phyloP scores from a whole-genome alignment of 2,888 invertebrate species.

The Cerceris rybyensis region DNA sequence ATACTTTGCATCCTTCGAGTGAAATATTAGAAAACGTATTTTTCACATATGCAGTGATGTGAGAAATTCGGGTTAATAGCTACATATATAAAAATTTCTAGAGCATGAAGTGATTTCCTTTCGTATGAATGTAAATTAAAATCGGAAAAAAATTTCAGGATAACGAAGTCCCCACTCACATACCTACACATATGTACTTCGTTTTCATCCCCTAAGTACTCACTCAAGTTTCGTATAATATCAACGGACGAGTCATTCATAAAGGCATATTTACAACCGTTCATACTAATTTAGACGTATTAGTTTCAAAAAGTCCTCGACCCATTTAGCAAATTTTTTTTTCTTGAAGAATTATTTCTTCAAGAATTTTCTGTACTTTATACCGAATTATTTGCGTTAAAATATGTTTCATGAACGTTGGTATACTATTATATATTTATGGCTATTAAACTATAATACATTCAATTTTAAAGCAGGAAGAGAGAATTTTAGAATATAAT shows the following conservation, averaged over 20 bases:
- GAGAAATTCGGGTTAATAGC: conserved; percentile 39
- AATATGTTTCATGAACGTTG: no score
- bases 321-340: neutral
- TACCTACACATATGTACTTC: conserved; percentile 1
- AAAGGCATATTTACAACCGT: neutral
- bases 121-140: conserved; percentile 45
- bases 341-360: no score
- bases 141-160: conserved; percentile 39
- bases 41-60: conserved; percentile 15
- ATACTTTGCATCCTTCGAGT: neutral
- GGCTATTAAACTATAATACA: no score
- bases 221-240: conserved; percentile 35
- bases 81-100: conserved; percentile 14
- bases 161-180: conserved; percentile 44
- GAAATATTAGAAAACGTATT: conserved; percentile 12
- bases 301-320: neutral
- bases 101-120: conserved; percentile 32
- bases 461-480: no score
- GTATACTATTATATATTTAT: no score
- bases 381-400: no score
- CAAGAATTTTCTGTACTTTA: no score
- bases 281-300: neutral
- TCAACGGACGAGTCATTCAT: conserved; percentile 43
- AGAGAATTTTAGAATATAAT: no score
- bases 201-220: conserved; percentile 49